Base-by-base conservation (phyloP, 2,113 vertebrate species). In the Chascanopsetta lugubris region DNA sequence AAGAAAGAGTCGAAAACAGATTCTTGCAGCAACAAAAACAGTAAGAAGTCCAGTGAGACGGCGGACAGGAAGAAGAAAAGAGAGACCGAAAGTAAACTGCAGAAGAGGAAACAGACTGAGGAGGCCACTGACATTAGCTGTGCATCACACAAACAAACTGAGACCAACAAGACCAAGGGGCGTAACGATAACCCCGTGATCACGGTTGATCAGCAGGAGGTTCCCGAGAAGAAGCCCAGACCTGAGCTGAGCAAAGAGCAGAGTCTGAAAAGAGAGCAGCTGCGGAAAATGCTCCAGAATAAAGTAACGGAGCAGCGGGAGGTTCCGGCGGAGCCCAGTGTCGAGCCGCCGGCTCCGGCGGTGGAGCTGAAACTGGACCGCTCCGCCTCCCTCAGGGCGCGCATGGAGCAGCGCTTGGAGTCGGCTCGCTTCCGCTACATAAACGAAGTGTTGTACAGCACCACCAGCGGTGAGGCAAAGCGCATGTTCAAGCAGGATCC, bases 351-450 rank as follows among this genome's bases (percentile, higher is more conserved):
- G 6, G 17, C 0, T 0, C 56, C 45, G 11, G 25, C 22, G 24
- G 45, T 60, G 6, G 69, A 59, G 36, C 50, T 15, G 21, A 54
- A 34, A 10, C 67, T 6, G 10, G 91, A 92, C 45, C 88, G 83
- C 49, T 92, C 93, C 0, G 61, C 74, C 15, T 79, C 84, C 12
- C 79, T 97, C 43, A 88, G 94, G 64, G 71, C 80, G 9, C 92
- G 93, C 8, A 95, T 98, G 96, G 89, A 94, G 76, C 91, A 93
- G 51, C 93, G 93, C 0, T 79, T 98, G 61, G 93, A 94, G 12
- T 83, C 92, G 0, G 95, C 95, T 1, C 93, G 93, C 8, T 98
- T 99, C 87, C 96, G 96, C 22, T 95, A 93, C 79, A 93, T 99
- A 38, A 98, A 98, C 2, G 90, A 98, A 68, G 90, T 93, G 72